A percentile compares a stretch with the other conserved stretches of the same genome.
Conservation (phyloP, 2,113 vertebrate genomes). For the Rhegmatorhina hoffmannsi region DNA sequence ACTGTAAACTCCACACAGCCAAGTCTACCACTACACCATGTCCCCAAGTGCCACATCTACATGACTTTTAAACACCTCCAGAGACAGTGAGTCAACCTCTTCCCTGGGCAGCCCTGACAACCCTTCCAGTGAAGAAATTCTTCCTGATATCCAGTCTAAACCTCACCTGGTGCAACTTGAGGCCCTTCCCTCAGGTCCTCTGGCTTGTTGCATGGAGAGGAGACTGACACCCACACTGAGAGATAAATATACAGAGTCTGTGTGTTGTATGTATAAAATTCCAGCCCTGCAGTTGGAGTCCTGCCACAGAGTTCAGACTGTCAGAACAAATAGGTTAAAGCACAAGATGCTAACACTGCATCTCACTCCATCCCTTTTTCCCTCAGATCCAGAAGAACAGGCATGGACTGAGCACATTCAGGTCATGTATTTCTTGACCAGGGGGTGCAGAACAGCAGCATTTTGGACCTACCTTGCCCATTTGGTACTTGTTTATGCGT, state of each 20-base stretch:
- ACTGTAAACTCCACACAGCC: neutral
- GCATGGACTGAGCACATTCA: neutral
- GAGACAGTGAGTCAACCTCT: neutral
- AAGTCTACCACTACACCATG: neutral
- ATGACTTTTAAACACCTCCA: neutral
- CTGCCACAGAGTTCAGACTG: neutral
- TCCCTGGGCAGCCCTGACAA: neutral
- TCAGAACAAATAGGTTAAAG: neutral
- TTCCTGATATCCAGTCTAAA: neutral
- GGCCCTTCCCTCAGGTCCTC: neutral
- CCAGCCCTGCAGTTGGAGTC: neutral
- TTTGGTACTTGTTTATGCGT: conserved; percentile 88
- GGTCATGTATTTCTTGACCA: neutral
- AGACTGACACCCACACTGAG: neutral
- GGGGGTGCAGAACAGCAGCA: neutral
- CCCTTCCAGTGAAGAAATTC: neutral
- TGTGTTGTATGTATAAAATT: neutral
- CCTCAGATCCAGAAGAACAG: neutral
- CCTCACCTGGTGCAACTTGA: neutral
- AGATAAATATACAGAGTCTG: fast-evolving
- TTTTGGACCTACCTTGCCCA: conserved; percentile 85
- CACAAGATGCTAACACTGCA: neutral
- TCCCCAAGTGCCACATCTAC: neutral
- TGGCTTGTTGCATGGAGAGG: neutral
- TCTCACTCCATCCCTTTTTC: neutral